Conservation (phyloP, 2,797 vertebrate genomes). For the Eulemur rubriventer region DNA sequence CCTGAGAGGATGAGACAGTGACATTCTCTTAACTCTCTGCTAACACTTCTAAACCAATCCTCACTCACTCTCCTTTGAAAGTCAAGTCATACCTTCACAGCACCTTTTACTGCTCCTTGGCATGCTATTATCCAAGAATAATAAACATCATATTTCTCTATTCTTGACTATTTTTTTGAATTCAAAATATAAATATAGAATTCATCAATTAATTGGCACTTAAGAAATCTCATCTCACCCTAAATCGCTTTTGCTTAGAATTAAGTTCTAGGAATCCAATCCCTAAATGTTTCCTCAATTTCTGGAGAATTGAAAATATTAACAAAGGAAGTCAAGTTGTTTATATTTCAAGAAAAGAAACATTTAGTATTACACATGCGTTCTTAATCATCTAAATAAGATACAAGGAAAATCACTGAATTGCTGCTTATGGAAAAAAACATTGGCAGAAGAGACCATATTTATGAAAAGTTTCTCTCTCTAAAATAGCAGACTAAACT, state of each 20-base stretch:
- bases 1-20: not conserved
- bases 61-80: not conserved
- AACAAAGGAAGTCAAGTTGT: constrained; percentile 24
- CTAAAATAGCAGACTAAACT: not conserved
- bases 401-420: not conserved
- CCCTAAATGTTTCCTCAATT: not conserved
- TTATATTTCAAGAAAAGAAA: constrained; percentile 39
- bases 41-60: not conserved
- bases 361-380: not conserved
- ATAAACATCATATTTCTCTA: not conserved
- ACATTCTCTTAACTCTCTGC: not conserved
- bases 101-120: not conserved
- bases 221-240: not conserved
- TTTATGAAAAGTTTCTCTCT: not conserved
- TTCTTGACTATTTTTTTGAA: not conserved
- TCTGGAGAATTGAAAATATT: constrained; percentile 34
- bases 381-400: constrained; percentile 6
- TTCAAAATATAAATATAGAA: constrained; percentile 1
- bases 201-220: not conserved
- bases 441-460: not conserved
- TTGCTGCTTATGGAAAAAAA: not conserved
- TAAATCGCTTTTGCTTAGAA: not conserved
- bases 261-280: not conserved
- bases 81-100: not conserved
- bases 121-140: not conserved